These are phyloP conservation scores for Stigmatopora nigra DNA, from an alignment of 2,113 vertebrate species.

Conservation along the genomic window DNA sequence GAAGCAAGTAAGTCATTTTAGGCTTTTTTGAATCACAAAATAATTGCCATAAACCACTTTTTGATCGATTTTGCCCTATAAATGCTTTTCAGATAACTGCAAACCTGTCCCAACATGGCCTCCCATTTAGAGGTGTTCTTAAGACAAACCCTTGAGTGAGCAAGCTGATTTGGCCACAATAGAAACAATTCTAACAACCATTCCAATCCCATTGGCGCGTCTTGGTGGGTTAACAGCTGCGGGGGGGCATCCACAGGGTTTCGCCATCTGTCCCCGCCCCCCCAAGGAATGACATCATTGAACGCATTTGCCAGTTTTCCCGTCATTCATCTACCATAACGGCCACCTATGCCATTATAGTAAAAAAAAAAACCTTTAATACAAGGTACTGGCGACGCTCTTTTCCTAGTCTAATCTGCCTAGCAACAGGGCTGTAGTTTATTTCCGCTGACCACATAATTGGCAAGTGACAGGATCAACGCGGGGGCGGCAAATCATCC, in stretches of 20 bases:
- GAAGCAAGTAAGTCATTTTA: too few relatives aligned
- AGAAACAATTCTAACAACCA: conserved; percentile 13
- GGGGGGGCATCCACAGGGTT: conserved; percentile 27
- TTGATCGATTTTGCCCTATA: too few relatives aligned
- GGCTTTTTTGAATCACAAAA: too few relatives aligned
- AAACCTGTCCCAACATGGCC: neutral
- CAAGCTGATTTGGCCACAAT: conserved; percentile 8
- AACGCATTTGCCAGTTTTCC: conserved; percentile 29
- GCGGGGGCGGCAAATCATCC: conserved; percentile 18
- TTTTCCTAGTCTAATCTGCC: conserved; percentile 15
- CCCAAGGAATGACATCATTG: conserved; percentile 44
- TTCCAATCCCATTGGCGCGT: conserved; percentile 20
- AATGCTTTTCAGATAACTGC: too few relatives aligned
- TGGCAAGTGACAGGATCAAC: neutral
- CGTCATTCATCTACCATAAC: neutral
- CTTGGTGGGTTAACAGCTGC: conserved; percentile 47
- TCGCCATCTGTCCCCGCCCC: conserved; percentile 44
- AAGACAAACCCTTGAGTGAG: neutral
- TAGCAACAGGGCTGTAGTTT: conserved; percentile 22
- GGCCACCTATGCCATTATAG: too few relatives aligned
- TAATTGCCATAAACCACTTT: too few relatives aligned
- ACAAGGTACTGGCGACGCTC: neutral
- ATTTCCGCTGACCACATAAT: conserved; percentile 3
- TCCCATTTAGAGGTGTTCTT: neutral
- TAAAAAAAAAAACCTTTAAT: neutral